Percentiles rank a stretch among this genome's conserved stretches.
These are phyloP conservation scores for Psix sp. DNA, from an alignment of 1,140 invertebrate genomes.

Conservation along the genomic window DNA sequence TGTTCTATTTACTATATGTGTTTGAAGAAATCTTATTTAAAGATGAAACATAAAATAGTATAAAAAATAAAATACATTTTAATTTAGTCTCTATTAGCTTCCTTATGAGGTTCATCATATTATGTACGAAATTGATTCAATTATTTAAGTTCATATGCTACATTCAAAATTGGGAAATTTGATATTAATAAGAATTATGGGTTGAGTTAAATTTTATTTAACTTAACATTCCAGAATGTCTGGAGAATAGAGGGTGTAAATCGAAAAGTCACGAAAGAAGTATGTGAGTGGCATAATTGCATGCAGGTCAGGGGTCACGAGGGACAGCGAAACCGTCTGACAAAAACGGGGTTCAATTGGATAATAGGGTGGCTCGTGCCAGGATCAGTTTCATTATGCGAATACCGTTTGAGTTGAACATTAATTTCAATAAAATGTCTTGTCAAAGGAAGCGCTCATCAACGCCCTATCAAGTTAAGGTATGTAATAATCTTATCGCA, in stretches of 20 bases:
- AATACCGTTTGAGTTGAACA: conserved; percentile 18
- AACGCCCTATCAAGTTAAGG: conserved; percentile 38
- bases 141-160: no score
- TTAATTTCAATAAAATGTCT: conserved; percentile 55
- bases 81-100: no score
- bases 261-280: conserved; percentile 48
- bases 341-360: conserved; percentile 46
- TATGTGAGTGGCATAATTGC: conserved; percentile 38
- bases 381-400: conserved; percentile 49
- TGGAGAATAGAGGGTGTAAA: conserved; percentile 28
- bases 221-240: conserved; percentile 16
- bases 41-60: no score
- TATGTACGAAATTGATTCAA: no score
- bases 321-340: conserved; percentile 45
- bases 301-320: conserved; percentile 36
- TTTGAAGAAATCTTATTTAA: no score
- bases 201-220: not conserved
- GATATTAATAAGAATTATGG: not conserved
- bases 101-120: no score
- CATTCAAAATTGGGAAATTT: no score
- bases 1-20: no score
- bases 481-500: conserved; percentile 32
- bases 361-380: conserved; percentile 56
- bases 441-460: conserved; percentile 54
- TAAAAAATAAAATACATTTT: no score